A percentile compares a stretch with the other conserved stretches of the same genome.
These are phyloP conservation scores for Caloenas nicobarica DNA, from an alignment of 2,113 vertebrate genomes.

Conservation along the genomic window DNA sequence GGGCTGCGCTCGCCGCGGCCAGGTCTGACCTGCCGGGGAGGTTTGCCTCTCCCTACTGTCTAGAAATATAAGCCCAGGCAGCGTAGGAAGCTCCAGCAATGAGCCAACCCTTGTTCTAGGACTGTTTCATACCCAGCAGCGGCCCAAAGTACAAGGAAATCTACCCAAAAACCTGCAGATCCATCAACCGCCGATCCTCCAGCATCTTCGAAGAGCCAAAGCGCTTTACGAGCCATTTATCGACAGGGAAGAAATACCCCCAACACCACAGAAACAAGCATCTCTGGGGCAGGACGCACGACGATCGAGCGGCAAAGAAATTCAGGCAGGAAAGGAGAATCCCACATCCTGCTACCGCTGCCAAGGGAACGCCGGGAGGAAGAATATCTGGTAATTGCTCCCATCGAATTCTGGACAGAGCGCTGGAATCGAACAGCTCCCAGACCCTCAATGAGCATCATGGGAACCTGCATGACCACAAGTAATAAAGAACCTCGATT, in stretches of 20 bases:
- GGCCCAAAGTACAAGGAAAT: not conserved
- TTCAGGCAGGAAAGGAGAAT: slow-evolving; percentile 2
- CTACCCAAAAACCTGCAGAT: not conserved
- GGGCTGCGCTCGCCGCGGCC: not conserved
- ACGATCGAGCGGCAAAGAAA: not conserved
- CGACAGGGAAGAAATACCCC: not conserved
- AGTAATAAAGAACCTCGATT: not conserved
- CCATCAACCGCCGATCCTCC: rapidly evolving
- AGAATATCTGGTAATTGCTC: not conserved
- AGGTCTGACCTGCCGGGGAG: slow-evolving; percentile 16
- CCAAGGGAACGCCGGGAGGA: not conserved
- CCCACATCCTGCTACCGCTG: slow-evolving; percentile 8
- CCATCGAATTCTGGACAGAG: not conserved
- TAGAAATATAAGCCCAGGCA: not conserved
- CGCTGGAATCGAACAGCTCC: not conserved
- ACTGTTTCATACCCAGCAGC: not conserved
- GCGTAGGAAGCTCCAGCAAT: not conserved
- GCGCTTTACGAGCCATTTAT: rapidly evolving
- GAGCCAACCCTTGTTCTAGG: not conserved
- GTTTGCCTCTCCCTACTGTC: not conserved
- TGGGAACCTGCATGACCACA: not conserved
- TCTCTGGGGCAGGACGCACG: not conserved
- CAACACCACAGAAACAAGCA: not conserved
- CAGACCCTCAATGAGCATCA: not conserved
- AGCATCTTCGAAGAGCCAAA: not conserved